These are phyloP conservation scores for Ormyrus labotus DNA, from an alignment of 2,888 invertebrate genomes.

Conservation along the genomic window DNA sequence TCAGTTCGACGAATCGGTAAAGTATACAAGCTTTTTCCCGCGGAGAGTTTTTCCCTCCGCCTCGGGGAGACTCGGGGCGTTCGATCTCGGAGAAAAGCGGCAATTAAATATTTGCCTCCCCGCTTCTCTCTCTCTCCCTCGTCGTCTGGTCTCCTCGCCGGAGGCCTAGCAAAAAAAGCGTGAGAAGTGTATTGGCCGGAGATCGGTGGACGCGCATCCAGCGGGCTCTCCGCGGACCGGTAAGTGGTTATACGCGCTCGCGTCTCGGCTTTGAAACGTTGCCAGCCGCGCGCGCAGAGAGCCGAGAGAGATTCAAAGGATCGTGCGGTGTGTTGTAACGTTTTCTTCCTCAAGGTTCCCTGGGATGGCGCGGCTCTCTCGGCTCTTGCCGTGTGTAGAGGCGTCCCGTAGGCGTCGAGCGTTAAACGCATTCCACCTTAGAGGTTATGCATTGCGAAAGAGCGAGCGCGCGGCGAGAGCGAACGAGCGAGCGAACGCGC, in stretches of 20 bases:
- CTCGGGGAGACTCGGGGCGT: slow-evolving; percentile 14
- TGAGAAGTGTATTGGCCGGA: slow-evolving; percentile 58
- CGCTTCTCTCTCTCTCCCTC: slow-evolving; percentile 23
- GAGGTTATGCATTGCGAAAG: slow-evolving; percentile 73
- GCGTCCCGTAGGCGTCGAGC: slow-evolving; percentile 75
- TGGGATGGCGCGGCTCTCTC: slow-evolving; percentile 61
- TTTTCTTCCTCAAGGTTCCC: slow-evolving; percentile 73
- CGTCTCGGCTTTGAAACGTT: too few relatives aligned
- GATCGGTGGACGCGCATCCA: neutral
- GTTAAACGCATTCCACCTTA: slow-evolving; percentile 75
- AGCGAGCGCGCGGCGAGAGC: slow-evolving; percentile 51
- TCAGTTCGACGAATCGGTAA: neutral
- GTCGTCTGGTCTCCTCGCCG: neutral
- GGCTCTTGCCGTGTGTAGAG: slow-evolving; percentile 62
- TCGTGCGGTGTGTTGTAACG: slow-evolving; percentile 70
- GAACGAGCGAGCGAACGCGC: neutral
- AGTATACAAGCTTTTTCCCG: neutral
- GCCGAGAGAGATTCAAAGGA: slow-evolving; percentile 74
- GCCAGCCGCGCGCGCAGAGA: slow-evolving; percentile 58
- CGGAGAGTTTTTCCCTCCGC: neutral
- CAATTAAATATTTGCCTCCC: slow-evolving; percentile 44
- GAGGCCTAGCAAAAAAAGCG: slow-evolving; percentile 52
- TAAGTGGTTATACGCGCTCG: neutral
- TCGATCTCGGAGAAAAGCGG: slow-evolving; percentile 42
- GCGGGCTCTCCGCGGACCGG: neutral